Conservation (phyloP, 2,797 vertebrate species). For the Melanotaenia pygmaea region DNA sequence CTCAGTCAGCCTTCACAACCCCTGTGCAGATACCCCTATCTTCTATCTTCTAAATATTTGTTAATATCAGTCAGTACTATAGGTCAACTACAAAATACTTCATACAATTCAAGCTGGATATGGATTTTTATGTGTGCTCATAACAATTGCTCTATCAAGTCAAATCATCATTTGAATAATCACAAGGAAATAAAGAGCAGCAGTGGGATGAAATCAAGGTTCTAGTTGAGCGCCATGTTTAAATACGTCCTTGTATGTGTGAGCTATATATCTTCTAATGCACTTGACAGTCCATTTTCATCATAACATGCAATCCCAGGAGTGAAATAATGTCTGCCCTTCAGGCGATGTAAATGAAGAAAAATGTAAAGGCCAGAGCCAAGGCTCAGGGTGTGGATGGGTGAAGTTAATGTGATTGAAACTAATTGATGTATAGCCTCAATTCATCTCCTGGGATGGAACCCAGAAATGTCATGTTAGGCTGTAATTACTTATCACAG, state of each 20-base stretch:
- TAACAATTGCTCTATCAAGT: slow-evolving; percentile 25
- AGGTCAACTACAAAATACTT: slow-evolving; percentile 20
- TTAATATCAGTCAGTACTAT: slow-evolving; percentile 10
- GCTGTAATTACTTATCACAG: slow-evolving; percentile 60
- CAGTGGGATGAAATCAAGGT: slow-evolving; percentile 37
- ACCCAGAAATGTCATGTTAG: slow-evolving; percentile 66
- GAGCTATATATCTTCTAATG: slow-evolving; percentile 61
- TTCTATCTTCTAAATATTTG: slow-evolving; percentile 32
- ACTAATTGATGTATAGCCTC: slow-evolving; percentile 69
- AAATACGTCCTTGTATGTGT: slow-evolving; percentile 41
- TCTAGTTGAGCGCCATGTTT: slow-evolving; percentile 35
- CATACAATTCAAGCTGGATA: background rate
- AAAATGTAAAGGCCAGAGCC: slow-evolving; percentile 56
- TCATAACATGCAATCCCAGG: slow-evolving; percentile 67
- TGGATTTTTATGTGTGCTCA: background rate
- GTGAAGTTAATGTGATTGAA: slow-evolving; percentile 67
- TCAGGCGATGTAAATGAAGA: slow-evolving; percentile 68
- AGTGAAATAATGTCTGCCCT: slow-evolving; percentile 67
- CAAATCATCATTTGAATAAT: slow-evolving; percentile 36
- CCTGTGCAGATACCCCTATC: slow-evolving; percentile 29
- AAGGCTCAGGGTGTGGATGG: slow-evolving; percentile 47
- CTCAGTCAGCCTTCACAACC: slow-evolving; percentile 40
- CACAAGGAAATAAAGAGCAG: slow-evolving; percentile 19
- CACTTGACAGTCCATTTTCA: slow-evolving; percentile 68
- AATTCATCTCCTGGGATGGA: slow-evolving; percentile 61